phyloP scores from a whole-genome alignment of 1,140 invertebrate genomes.

The Limonius californicus region DNA sequence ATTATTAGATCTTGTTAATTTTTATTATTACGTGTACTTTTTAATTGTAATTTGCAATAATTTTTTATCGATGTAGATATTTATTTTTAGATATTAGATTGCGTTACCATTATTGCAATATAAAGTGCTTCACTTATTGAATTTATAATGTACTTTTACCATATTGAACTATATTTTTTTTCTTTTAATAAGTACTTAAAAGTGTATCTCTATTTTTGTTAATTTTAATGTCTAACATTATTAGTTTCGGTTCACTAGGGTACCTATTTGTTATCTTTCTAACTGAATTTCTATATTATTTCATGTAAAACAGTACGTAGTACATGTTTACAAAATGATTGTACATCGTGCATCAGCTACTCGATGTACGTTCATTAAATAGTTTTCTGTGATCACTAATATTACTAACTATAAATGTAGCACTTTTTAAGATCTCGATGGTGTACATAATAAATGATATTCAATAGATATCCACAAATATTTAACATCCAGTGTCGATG shows the following conservation, averaged over 20 bases:
- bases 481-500: slow-evolving; percentile 23
- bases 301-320: slow-evolving; percentile 4
- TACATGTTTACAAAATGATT: background rate
- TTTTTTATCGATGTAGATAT: background rate
- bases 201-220: background rate
- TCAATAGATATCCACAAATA: slow-evolving; percentile 15
- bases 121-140: slow-evolving; percentile 3
- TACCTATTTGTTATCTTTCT: too few species aligned
- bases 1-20: background rate
- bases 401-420: slow-evolving; percentile 19
- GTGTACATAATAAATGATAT: slow-evolving; percentile 21
- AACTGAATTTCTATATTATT: background rate
- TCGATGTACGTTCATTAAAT: slow-evolving; percentile 7
- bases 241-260: too few species aligned
- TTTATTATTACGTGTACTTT: background rate
- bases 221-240: background rate
- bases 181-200: background rate
- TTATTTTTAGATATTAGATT: slow-evolving; percentile 4
- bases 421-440: slow-evolving; percentile 23
- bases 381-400: slow-evolving; percentile 24
- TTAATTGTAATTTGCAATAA: background rate
- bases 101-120: slow-evolving; percentile 6
- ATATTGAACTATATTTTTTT: background rate
- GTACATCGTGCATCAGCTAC: too few species aligned
- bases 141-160: slow-evolving; percentile 1